Conservation (phyloP, 2,797 vertebrate genomes). For the Taeniopygia guttata region DNA sequence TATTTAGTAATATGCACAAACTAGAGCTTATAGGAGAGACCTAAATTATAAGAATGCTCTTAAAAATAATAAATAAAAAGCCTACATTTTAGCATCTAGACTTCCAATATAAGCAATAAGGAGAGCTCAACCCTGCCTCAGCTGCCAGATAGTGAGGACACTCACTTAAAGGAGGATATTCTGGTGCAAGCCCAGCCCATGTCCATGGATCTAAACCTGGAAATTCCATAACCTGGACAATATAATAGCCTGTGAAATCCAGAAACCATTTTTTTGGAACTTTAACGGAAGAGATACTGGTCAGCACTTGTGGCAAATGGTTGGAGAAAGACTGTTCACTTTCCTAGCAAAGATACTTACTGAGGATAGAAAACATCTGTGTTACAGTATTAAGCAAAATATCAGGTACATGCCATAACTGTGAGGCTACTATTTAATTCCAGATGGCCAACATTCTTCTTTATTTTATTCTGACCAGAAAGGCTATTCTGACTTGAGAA, state of each 20-base stretch:
- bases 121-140: background rate
- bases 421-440: background rate
- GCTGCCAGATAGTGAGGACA: background rate
- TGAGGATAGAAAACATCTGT: background rate
- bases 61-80: background rate
- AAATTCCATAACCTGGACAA: background rate
- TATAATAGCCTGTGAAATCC: background rate
- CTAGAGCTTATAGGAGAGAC: background rate
- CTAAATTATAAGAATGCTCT: background rate
- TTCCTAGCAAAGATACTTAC: background rate
- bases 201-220: background rate
- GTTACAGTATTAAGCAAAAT: background rate
- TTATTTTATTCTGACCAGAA: slow-evolving; percentile 10
- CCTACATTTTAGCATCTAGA: background rate
- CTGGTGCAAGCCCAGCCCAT: background rate
- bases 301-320: background rate
- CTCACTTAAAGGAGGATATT: background rate
- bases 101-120: background rate
- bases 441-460: background rate
- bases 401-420: background rate
- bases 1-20: background rate
- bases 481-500: background rate
- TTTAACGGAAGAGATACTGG: background rate
- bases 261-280: background rate
- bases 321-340: background rate